Base-by-base conservation (phyloP, 64 coral and sea anemone genomes). In the Trachythela sp. region DNA sequence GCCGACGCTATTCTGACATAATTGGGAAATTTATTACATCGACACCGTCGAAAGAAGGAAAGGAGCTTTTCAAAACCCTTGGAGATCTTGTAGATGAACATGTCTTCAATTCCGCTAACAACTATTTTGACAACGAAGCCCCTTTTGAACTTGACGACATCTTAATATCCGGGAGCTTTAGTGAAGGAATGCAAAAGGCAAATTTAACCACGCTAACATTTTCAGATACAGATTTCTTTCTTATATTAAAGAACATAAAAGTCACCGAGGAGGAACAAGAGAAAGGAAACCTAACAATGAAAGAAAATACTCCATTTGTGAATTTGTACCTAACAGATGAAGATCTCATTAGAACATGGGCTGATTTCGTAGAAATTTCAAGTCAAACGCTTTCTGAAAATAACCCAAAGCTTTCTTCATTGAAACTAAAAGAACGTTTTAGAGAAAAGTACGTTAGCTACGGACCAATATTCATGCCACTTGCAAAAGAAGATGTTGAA, bases 401-500 rank as follows among this genome's bases (percentile, higher is more conserved):
- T 14, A 35, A 18, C 2, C 9, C 31, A 5, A 35, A 30, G 13
- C 37, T 80, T 35, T 80, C 75, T 8, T 80, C 75, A 10, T 14
- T 80, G 37, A 80, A 80, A 80, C 75, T 80, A 15, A 80, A 80
- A 80, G 37, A 13, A 80, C 31, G 75, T 34, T 80, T 80, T 80
- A 80, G 15, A 80, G 33, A 37, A 36, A 80, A 35, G 20, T 37
- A 37, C 34, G 18, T 5, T 37, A 38, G 75, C 15, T n/a, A 80
- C 33, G 75, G 75, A 22, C 33, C 75, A 10, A 2, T 80, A 37
- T 80, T 80, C 35, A 1, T 22, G 34, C 31, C 31, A 37, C 37
- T 80, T 34, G 30, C 33, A 6, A 38, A 80, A 15, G 27, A 80
- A 14, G 35, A 80, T 35, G 31, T 35, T 80, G 75, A 80, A 39